A percentile compares a stretch with the other conserved stretches of the same genome.
phyloP scores from a whole-genome alignment of 2,113 vertebrate species.

The Ochotona curzoniae region DNA sequence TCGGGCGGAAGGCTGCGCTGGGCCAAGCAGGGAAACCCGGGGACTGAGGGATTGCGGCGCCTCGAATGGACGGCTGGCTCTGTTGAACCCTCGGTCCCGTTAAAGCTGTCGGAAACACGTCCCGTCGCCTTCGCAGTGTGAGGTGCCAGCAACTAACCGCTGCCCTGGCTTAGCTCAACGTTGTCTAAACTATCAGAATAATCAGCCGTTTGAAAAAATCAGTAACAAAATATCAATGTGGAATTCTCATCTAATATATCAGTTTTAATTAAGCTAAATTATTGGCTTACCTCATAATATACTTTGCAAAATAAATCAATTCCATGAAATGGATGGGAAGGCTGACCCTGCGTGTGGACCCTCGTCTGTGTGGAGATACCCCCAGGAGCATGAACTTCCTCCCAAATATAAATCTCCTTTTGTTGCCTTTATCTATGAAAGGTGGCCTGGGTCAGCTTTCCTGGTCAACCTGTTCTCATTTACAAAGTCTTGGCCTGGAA shows the following conservation, averaged over 20 bases:
- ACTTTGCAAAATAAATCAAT: slow-evolving; percentile 58
- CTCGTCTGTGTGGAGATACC: background rate
- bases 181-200: background rate
- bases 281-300: background rate
- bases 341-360: background rate
- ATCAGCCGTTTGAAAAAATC: background rate
- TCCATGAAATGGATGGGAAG: slow-evolving; percentile 30
- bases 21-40: background rate
- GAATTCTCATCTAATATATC: slow-evolving; percentile 24
- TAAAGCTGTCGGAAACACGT: background rate
- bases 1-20: accelerated
- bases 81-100: background rate
- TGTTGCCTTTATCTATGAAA: background rate
- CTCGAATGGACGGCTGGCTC: background rate
- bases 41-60: background rate
- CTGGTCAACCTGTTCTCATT: background rate
- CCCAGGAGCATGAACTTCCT: background rate
- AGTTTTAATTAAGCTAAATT: slow-evolving; percentile 37
- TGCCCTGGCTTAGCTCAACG: background rate
- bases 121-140: background rate
- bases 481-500: slow-evolving; percentile 26
- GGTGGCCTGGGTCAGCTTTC: background rate
- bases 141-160: background rate
- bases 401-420: background rate
- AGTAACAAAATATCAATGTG: slow-evolving; percentile 9